Evolutionary conservation across 2,888 invertebrate genomes (phyloP).

Genomic region (Cephonodes hylas): DNA sequence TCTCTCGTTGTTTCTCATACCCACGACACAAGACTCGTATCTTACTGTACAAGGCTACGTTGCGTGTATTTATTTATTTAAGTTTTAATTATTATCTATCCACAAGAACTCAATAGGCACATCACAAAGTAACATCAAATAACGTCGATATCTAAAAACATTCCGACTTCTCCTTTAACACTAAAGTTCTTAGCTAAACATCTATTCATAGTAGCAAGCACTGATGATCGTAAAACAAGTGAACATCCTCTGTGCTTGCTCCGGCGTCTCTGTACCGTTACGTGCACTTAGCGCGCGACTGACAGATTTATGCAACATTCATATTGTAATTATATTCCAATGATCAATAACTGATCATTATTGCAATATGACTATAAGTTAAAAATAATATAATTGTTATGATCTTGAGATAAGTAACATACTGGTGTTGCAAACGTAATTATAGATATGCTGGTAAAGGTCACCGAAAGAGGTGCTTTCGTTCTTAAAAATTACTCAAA

Average conservation of each 20-base stretch:
- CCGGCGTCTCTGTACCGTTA: not conserved
- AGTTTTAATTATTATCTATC: no score
- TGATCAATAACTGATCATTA: not conserved
- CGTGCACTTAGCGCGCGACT: not conserved
- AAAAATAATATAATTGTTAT: not conserved
- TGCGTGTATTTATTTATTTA: no score
- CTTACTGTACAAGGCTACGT: no score
- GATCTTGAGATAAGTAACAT: not conserved
- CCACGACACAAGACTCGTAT: no score
- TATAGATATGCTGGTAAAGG: not conserved
- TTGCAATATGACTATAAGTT: not conserved
- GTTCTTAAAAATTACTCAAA: no score
- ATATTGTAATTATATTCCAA: not conserved
- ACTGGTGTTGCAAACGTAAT: not conserved
- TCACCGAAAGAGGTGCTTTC: not conserved
- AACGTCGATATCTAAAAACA: no score
- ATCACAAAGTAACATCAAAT: no score
- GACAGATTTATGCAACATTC: not conserved
- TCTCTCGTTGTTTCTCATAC: no score
- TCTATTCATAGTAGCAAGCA: not conserved
- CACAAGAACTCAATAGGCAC: no score
- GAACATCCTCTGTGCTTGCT: not conserved
- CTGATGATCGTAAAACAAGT: not conserved
- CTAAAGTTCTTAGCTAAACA: no score
- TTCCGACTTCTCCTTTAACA: no score